Base-by-base conservation (phyloP, 2,888 invertebrate species). In the Drosophila rellima region DNA sequence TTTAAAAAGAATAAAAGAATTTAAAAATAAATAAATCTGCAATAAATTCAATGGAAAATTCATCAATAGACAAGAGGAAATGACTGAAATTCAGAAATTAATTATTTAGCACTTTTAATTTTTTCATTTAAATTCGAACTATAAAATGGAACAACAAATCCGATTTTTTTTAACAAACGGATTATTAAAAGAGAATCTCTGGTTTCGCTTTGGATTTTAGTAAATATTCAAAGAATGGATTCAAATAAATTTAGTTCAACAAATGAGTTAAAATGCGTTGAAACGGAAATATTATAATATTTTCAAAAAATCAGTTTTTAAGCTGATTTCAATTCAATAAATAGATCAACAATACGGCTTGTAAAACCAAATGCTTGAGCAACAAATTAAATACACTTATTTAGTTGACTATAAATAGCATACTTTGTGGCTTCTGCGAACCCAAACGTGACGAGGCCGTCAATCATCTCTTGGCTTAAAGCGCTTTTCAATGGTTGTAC, bases 401-500 rank as follows among this genome's bases (percentile, higher is more conserved):
- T 61, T 52, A 44, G 42, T 59, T 33, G 42, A 55, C 40, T 59
- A 54, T 18, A 20, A 29, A 17, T 23, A 11, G 40, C 51, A 55
- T 37, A 48, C 39, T 65, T 55, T 57, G 78, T 31, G 62, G 67
- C 47, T 52, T 26, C 6, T 26, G 26, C 26, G 2, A 26, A 7
- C 26, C 26, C 7, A 1, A 8, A 23, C 15, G 15, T 44, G 23
- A 44, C 18, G 20, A 8, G 15, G 11, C 57, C 20, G 51, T 73
- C 74, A 72, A 77, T 74, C 77, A 60, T 47, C 61, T 66, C 57
- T 60, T 52, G 40, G 31, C 63, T 63, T 39, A 54, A 62, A 64
- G 48, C 50, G 40, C 50, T 42, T 60, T 68, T 63, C 55, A 73
- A 71, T 71, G 77, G 65, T 13, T 39, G 52, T 44, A 48, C 70